Evolutionary conservation across 2,888 invertebrate genomes (phyloP), one percentile per base, ranked within the genome.

Genomic region (Drosophila lacicola): DNA sequence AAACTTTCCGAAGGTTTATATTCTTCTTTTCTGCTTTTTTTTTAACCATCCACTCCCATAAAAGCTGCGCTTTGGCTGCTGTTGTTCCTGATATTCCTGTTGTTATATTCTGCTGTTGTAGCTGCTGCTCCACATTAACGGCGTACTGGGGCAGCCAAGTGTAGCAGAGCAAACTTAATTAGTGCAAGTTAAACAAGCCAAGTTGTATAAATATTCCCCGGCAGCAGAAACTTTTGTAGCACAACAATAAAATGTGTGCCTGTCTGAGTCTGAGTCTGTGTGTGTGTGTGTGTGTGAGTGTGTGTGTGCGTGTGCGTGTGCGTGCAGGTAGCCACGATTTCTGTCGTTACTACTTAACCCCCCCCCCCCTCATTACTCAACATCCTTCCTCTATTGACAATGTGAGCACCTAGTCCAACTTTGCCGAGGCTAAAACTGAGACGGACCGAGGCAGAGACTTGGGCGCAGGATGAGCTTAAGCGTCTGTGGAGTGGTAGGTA

Each of bases 161-260:
- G 85, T 85, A 68, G 80, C 86, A 74, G 75, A 85, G 88, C 75
- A 81, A 81, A 81, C 81, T 81, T 81, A 81, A 81, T 81, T 81
- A 81, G 81, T 85, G 79, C 88, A 88, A 81, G 81, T 88, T 81
- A 81, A 81, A 88, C 88, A 81, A 82, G 79, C 68, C 65, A 81
- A 81, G 80, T 88, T 81, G 81, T 88, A 88, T 85, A 81, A 81
- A 81, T 81, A 81, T 85, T 85, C 64, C 63, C 82, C 70, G 65
- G 62, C 85, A 82, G 73, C 58, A 45, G 41, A 82, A 88, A 82
- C 82, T 84, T 81, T 88, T 88, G 50, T 57, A 54, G 82, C 80
- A 76, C 81, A 88, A 88, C 81, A 88, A 85, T 82, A 82, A 79
- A 82, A 86, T 73, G 69, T 58, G 61, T 41, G 37, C 29, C 9